phyloP scores from a whole-genome alignment of 2,113 vertebrate species.

The Plectropomus leopardus region DNA sequence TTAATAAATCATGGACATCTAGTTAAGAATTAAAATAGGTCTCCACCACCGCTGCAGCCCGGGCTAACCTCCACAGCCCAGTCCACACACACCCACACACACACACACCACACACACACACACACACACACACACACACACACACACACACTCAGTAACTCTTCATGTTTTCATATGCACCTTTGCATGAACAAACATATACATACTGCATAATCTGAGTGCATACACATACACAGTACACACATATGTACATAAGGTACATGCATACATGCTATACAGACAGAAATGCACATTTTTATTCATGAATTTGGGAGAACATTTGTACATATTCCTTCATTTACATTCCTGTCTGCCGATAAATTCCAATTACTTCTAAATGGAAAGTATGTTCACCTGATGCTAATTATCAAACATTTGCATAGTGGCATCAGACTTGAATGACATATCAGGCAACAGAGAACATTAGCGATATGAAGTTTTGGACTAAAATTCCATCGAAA shows the following conservation, averaged over 20 bases:
- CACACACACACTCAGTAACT: conserved; percentile 7
- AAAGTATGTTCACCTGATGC: conserved; percentile 14
- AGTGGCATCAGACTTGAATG: background rate
- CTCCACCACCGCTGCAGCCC: conserved; percentile 74
- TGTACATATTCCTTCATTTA: background rate
- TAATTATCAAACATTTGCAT: conserved; percentile 2
- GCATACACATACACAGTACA: background rate
- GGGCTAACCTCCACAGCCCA: conserved; percentile 83
- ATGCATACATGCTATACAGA: conserved; percentile 37
- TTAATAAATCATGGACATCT: conserved; percentile 95
- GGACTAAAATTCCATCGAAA: background rate
- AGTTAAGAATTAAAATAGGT: conserved; percentile 95
- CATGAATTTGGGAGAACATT: background rate
- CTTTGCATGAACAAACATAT: background rate
- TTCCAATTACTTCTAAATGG: conserved; percentile 8
- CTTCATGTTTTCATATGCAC: conserved; percentile 3
- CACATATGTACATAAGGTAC: background rate
- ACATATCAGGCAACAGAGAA: background rate
- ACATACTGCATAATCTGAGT: background rate
- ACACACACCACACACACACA: conserved; percentile 21
- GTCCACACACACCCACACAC: conserved; percentile 37
- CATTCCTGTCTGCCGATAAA: background rate
- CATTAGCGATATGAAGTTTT: background rate
- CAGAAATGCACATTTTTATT: conserved; percentile 32
- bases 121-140: conserved; percentile 7